Conservation (phyloP, 1,140 invertebrate genomes). For the Drosophila athabasca region DNA sequence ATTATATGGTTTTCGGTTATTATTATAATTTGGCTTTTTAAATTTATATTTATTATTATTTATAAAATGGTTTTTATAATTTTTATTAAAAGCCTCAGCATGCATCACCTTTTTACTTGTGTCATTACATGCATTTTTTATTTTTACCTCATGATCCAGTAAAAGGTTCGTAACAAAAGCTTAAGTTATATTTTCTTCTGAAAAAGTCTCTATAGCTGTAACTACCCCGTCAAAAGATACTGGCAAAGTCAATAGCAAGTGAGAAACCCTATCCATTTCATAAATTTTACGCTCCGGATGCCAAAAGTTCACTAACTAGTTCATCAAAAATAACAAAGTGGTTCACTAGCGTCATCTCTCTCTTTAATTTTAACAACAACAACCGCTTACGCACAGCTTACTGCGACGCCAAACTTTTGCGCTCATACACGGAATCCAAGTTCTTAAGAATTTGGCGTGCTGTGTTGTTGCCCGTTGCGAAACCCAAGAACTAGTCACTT, state of each 20-base stretch:
- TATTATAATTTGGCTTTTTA: too few species aligned
- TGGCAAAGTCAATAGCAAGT: constrained; percentile 47
- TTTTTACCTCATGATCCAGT: too few species aligned
- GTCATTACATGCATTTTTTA: too few species aligned
- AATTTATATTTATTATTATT: too few species aligned
- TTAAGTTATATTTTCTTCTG: constrained; percentile 73
- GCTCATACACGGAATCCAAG: too few species aligned
- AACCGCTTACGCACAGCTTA: too few species aligned
- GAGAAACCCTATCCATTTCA: constrained; percentile 54
- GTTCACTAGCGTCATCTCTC: constrained; percentile 82
- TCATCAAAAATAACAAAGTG: constrained; percentile 80
- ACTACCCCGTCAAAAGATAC: constrained; percentile 72
- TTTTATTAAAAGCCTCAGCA: constrained; percentile 1
- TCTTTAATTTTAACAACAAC: constrained; percentile 76
- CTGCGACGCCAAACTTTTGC: too few species aligned
- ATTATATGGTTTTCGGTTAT: too few species aligned
- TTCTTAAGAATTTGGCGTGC: constrained; percentile 14
- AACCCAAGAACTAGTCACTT: constrained; percentile 8
- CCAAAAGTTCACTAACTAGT: constrained; percentile 73
- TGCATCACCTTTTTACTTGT: too few species aligned
- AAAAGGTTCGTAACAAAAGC: constrained; percentile 81
- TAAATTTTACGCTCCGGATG: constrained; percentile 79
- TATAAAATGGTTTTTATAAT: too few species aligned
- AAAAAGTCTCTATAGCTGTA: constrained; percentile 83
- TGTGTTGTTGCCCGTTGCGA: constrained; percentile 18